Conservation (phyloP, 1,140 invertebrate species). For the Chlorops oryzae region DNA sequence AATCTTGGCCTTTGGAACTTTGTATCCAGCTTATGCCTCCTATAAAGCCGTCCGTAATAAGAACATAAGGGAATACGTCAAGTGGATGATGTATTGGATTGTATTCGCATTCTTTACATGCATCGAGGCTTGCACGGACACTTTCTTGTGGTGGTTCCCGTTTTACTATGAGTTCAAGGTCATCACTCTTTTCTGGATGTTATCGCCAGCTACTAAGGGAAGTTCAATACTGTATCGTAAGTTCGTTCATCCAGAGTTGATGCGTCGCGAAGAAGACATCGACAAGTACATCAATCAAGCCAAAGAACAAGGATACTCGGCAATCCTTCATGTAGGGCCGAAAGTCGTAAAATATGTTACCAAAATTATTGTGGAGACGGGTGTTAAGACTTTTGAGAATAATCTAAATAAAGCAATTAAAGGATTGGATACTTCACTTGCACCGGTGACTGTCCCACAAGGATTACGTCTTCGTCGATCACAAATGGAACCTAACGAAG, state of each 20-base stretch:
- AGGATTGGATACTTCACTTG: too few species aligned
- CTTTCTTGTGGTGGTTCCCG: conserved; percentile 18
- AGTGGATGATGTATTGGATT: conserved; percentile 36
- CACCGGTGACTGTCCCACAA: too few species aligned
- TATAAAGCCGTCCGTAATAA: conserved; percentile 92
- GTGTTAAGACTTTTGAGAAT: too few species aligned
- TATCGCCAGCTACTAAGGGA: conserved; percentile 25
- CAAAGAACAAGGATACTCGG: conserved; percentile 80
- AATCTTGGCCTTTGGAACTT: conserved; percentile 22
- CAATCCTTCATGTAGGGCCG: too few species aligned
- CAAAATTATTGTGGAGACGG: too few species aligned
- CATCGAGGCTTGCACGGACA: conserved; percentile 14
- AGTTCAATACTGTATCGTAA: conserved; percentile 21
- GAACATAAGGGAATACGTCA: conserved; percentile 91
- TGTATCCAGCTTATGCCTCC: conserved; percentile 52
- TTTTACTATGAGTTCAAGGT: conserved; percentile 26
- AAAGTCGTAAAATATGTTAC: too few species aligned
- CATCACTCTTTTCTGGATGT: conserved; percentile 24
- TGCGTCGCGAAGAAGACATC: conserved; percentile 61
- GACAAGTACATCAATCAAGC: conserved; percentile 80
- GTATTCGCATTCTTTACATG: conserved; percentile 23
- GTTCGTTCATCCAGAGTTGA: conserved; percentile 20
- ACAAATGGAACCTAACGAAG: too few species aligned
- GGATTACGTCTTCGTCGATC: too few species aligned
- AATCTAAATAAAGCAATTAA: too few species aligned